Base-by-base conservation (phyloP, 2,888 invertebrate genomes). In the Thelaira solivaga region DNA sequence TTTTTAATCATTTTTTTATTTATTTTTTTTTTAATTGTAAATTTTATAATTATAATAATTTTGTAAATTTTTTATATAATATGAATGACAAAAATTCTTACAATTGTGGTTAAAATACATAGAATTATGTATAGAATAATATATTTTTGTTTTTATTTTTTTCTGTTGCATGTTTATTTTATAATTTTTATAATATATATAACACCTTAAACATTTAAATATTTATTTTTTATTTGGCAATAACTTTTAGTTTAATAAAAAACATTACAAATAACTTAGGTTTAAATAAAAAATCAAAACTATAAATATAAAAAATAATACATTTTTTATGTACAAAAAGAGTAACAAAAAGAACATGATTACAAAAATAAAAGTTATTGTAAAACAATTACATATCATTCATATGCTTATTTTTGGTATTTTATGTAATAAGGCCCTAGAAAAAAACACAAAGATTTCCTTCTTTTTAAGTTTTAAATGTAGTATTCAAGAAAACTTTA, bases 1-100 rank as follows among this genome's bases (percentile, higher is more conserved):
- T 82, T 80, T 82, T 72, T 82, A 76, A 74, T 80, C 31, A 80
- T 82, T 80, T 80, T 78, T 76, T 81, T 81, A 80, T 79, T 83
- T 83, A 84, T 86, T 83, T 82, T 45, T 65, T 59, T 69, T 80
- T 31, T 77, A 83, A 82, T 84, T 86, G 84, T 86, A 86, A 86
- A 85, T 87, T 85, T 84, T 87, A 86, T 88, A 87, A 87, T 88
- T 86, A 85, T 86, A 84, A 85, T 82, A 81, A 76, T 76, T 83
- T 87, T 88, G 88, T 88, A 88, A 87, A 88, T 87, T 84, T 86
- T 87, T 88, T 86, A 87, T 87, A 82, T 84, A 83, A 83, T 74
- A 71, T 74, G 74, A 78, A 78, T 74, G 78, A 78, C 78, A 78
- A 78, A 78, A 73, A 78, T 78, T 74, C 74, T 78, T 78, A 78